A percentile compares a stretch with the other conserved stretches of the same genome.
phyloP scores from a whole-genome alignment of 2,888 invertebrate genomes.

The Lissocephala sabroskyi region DNA sequence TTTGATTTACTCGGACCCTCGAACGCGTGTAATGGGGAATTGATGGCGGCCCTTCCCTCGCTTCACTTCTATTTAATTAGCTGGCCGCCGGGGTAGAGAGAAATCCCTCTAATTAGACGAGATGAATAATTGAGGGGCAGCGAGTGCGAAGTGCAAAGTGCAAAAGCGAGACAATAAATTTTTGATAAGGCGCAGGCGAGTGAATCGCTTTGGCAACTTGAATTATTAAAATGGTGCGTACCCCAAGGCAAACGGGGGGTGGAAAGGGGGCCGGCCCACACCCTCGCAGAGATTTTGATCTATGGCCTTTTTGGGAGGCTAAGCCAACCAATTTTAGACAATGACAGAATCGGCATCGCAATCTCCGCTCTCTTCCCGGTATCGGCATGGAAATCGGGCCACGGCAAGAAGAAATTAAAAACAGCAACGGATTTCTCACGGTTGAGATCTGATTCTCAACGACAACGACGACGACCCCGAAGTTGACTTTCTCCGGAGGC shows the following conservation, averaged over 20 bases:
- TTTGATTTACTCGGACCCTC: conserved; percentile 35
- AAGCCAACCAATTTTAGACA: conserved; percentile 38
- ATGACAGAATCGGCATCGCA: conserved; percentile 34
- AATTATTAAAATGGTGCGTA: conserved; percentile 36
- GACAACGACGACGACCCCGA: conserved; percentile 54
- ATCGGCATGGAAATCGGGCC: not conserved
- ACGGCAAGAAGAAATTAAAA: conserved; percentile 46
- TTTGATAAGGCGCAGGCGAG: conserved; percentile 27
- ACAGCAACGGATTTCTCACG: conserved; percentile 60
- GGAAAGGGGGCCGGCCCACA: not conserved
- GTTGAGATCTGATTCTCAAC: conserved; percentile 28
- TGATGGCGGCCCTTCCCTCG: conserved; percentile 31
- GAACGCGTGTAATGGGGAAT: conserved; percentile 28
- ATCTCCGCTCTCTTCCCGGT: too few species aligned
- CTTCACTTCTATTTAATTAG: conserved; percentile 49
- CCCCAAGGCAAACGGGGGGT: conserved; percentile 1
- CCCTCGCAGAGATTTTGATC: conserved; percentile 41
- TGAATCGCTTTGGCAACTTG: conserved; percentile 21
- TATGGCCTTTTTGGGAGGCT: conserved; percentile 37
- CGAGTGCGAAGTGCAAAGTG: conserved; percentile 18
- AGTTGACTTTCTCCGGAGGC: conserved; percentile 56
- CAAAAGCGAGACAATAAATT: conserved; percentile 38
- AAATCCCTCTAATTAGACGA: conserved; percentile 36
- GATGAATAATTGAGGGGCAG: conserved; percentile 48
- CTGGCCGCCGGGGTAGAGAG: conserved; percentile 36